Base-by-base conservation (phyloP, 2,797 vertebrate species). In the Leptatherina wallacei region DNA sequence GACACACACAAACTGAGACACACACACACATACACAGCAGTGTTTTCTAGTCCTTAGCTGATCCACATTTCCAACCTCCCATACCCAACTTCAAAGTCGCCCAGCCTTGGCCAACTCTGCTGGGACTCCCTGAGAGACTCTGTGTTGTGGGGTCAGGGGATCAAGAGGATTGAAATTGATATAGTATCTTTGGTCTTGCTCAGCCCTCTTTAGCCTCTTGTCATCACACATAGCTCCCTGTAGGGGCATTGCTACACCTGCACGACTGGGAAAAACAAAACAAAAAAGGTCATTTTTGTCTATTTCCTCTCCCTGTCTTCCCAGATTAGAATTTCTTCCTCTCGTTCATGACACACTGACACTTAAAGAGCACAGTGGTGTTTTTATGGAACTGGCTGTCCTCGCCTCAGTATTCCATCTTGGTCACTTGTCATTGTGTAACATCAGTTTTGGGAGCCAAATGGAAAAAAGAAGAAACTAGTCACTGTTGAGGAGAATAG, bases 131-230 rank as follows among this genome's bases (percentile, higher is more conserved):
- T 81, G 67, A 82, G 91, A 91, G 91, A 90, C 85, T 75, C 73
- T 42, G 68, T 85, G 80, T 77, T 88, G 74, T 6, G 58, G 88
- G 90, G 90, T 93, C 91, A 85, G 0, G 20, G 78, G 90, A 92
- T 95, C 93, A 93, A 94, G 92, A 93, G 89, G 85, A 88, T 79
- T 91, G 86, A 92, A 94, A 94, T 92, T 89, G 85, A 91, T 91
- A 86, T 85, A 11, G 70, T 88, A 82, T 85, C 86, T 88, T 90
- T 91, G 84, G 88, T 91, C 79, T 75, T 22, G 71, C 82, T 82
- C 85, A 73, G 69, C 71, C 76, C 85, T 89, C 85, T 90, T 91
- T 91, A 91, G 84, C 86, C 89, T 83, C 88, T 89, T 78, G 86
- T 90, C 87, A 83, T 78, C 77, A 66, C 3, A 69, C 80, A 73